These are phyloP conservation scores for Telenomus remus DNA, from an alignment of 1,140 invertebrate species.

Conservation along the genomic window DNA sequence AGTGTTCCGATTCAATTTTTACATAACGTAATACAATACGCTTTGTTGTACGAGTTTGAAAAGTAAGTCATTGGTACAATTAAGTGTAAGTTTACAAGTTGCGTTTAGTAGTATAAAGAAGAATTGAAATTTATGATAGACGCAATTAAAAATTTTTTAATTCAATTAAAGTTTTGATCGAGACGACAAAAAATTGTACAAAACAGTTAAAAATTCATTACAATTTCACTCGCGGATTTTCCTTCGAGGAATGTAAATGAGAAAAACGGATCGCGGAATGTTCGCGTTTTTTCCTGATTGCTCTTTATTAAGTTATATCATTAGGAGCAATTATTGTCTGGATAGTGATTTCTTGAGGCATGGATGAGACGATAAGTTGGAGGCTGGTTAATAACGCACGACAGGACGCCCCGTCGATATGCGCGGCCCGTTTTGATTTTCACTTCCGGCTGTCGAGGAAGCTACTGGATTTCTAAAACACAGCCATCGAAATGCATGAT, in stretches of 20 bases:
- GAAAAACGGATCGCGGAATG: constrained; percentile 13
- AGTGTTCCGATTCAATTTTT: too few relatives aligned
- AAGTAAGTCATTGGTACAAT: too few relatives aligned
- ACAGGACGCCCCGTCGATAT: too few relatives aligned
- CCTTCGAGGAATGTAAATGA: constrained; percentile 8
- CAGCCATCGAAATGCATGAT: constrained; percentile 34
- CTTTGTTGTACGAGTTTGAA: too few relatives aligned
- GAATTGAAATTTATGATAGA: too few relatives aligned
- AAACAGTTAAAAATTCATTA: neutral
- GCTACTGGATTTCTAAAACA: constrained; percentile 60
- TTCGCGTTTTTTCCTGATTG: constrained; percentile 19
- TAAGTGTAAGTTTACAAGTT: too few relatives aligned
- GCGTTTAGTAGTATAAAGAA: too few relatives aligned
- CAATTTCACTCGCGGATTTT: constrained; percentile 7
- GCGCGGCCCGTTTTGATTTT: constrained; percentile 59
- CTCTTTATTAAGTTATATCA: constrained; percentile 20
- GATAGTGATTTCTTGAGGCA: neutral
- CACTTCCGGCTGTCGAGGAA: constrained; percentile 64
- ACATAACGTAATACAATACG: too few relatives aligned
- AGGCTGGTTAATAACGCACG: constrained; percentile 12
- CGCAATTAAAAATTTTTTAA: too few relatives aligned
- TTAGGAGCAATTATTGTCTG: constrained; percentile 30
- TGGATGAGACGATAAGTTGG: constrained; percentile 1
- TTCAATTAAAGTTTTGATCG: too few relatives aligned
- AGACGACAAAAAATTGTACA: too few relatives aligned